These are phyloP conservation scores for Columba janthina DNA, from an alignment of 2,113 vertebrate genomes.

Conservation along the genomic window DNA sequence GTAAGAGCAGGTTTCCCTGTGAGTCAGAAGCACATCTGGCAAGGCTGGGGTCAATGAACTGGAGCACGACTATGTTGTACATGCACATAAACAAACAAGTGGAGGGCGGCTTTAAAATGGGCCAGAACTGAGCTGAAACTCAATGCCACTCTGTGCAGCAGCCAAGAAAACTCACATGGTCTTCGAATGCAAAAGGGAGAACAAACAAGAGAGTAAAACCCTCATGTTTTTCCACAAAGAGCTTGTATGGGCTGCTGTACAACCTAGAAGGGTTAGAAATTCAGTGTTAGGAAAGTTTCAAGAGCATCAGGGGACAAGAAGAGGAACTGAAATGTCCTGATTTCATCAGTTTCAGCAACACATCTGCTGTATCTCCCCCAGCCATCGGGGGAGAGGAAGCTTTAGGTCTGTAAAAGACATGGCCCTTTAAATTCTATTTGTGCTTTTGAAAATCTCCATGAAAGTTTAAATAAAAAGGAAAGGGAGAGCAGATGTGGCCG, in stretches of 20 bases:
- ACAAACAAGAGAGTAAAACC: neutral
- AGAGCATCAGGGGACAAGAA: neutral
- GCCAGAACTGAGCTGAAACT: neutral
- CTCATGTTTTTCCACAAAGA: too few species aligned
- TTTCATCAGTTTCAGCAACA: neutral
- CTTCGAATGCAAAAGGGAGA: neutral
- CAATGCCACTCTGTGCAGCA: too few species aligned
- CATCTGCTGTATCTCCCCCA: neutral
- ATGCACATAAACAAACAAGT: rapidly evolving
- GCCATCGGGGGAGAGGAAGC: neutral
- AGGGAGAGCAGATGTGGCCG: neutral
- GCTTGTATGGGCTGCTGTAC: neutral
- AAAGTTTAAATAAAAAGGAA: neutral
- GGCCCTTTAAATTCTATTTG: neutral
- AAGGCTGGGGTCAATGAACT: neutral
- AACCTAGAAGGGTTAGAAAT: neutral
- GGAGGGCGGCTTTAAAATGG: neutral
- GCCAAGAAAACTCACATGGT: neutral
- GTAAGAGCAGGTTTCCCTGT: neutral
- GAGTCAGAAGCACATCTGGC: neutral
- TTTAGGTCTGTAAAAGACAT: neutral
- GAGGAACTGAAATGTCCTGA: neutral
- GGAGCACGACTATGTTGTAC: rapidly evolving
- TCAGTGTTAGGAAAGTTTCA: rapidly evolving
- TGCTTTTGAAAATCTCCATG: neutral